Base-by-base conservation (phyloP, 2,113 vertebrate species). In the Fregata magnificens region DNA sequence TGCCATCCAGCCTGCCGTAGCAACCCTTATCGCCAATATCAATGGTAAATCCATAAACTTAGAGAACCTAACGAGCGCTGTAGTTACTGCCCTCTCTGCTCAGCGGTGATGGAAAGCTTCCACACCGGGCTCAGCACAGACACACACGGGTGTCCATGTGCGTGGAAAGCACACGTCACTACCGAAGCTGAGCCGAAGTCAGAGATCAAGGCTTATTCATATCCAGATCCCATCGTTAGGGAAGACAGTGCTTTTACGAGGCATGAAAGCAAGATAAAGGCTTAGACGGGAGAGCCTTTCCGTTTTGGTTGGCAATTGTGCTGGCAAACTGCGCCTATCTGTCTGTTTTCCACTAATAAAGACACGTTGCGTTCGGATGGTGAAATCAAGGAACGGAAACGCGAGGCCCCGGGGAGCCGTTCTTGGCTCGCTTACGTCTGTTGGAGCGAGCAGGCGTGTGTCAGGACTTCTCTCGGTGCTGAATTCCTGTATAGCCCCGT, bases 221-320 rank as follows among this genome's bases (percentile, higher is more conserved):
- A n/a, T 55, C 49, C n/a, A 29, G 40, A 22, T 28, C 40, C 24
- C 40, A 9, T 24, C 10, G 4, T 38, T 55, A 38, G 34, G 86
- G 76, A 18, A 40, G 40, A 28, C 6, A 3, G 9, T 38, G 65
- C 34, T 34, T 79, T 45, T 47, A 32, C 36, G 52, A 21, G 1
- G 2, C 16, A 1, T 13, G 26, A 31, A 47, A 45, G n/a, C 22
- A 38, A 11, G 56, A 29, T 17, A 53, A 80, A 71, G 36, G 49
- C 40, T 40, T n/a, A n/a, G 44, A 24, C 1, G 2, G 0, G 12
- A 29, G n/a, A 28, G 36, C 14, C 6, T 28, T 34, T 34, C 40
- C 42, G 2, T 58, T 58, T 16, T n/a, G 62, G n/a, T 11, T 19
- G 42, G 52, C 42, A 13, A 5, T 12, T 1, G 5, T 15, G n/a